These are phyloP conservation scores for Ormyrus rosae DNA, from an alignment of 2,888 invertebrate genomes.

Conservation along the genomic window DNA sequence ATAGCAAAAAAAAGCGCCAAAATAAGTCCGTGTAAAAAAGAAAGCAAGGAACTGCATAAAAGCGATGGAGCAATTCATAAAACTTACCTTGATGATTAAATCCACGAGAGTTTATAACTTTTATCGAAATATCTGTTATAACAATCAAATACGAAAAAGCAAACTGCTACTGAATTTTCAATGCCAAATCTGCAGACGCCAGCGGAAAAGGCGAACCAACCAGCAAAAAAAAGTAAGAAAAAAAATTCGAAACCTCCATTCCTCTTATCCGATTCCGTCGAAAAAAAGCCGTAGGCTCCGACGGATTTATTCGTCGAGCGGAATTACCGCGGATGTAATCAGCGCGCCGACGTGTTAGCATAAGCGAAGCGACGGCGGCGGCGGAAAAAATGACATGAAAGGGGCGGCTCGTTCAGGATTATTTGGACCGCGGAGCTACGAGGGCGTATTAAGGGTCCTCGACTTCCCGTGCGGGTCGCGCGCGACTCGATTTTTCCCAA, in stretches of 20 bases:
- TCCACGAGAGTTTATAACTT: too few species aligned
- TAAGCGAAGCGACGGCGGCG: background rate
- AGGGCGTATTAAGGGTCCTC: background rate
- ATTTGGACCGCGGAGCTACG: background rate
- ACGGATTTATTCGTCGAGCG: background rate
- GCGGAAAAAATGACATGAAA: conserved; percentile 21
- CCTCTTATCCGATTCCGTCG: too few species aligned
- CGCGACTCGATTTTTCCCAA: conserved; percentile 17
- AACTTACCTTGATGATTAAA: too few species aligned
- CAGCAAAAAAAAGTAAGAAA: background rate
- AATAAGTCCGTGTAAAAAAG: background rate
- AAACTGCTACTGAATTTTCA: too few species aligned
- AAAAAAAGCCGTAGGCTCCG: too few species aligned
- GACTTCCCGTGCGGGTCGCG: background rate
- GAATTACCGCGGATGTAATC: conserved; percentile 15
- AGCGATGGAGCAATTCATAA: too few species aligned
- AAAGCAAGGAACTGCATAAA: background rate
- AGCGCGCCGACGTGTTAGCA: conserved; percentile 8
- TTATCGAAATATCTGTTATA: too few species aligned
- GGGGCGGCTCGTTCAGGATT: background rate
- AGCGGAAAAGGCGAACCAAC: too few species aligned
- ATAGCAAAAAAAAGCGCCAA: background rate
- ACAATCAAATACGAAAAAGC: too few species aligned
- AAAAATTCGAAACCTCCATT: background rate
- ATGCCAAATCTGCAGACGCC: too few species aligned